These are phyloP conservation scores for Melanchra persicariae DNA, from an alignment of 2,888 invertebrate species.

Conservation along the genomic window DNA sequence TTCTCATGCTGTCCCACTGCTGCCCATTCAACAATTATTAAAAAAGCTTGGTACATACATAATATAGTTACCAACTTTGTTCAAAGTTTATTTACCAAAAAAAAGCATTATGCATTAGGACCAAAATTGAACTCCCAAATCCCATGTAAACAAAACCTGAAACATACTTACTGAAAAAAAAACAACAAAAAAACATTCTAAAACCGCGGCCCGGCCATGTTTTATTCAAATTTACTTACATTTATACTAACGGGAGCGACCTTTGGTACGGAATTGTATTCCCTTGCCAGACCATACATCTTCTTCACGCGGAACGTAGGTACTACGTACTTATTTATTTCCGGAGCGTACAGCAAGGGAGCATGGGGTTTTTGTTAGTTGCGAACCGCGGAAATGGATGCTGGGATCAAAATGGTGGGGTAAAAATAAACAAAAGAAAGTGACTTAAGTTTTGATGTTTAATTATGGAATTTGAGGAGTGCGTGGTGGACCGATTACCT, in stretches of 20 bases:
- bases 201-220: conserved; percentile 79
- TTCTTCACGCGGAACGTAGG: conserved; percentile 84
- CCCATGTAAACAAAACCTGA: conserved; percentile 44
- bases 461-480: too few relatives aligned
- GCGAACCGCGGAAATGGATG: conserved; percentile 20
- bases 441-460: neutral
- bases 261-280: conserved; percentile 89
- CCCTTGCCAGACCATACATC: conserved; percentile 89
- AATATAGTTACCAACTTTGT: too few relatives aligned
- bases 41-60: too few relatives aligned
- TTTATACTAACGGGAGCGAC: conserved; percentile 90
- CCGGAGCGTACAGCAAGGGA: conserved; percentile 72
- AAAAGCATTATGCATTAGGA: too few relatives aligned
- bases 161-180: conserved; percentile 37
- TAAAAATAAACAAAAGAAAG: neutral
- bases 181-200: conserved; percentile 47
- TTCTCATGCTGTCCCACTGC: too few relatives aligned
- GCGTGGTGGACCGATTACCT: too few relatives aligned
- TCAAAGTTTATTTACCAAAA: too few relatives aligned
- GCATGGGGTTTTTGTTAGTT: conserved; percentile 61
- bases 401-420: conserved; percentile 4
- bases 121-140: conserved; percentile 15
- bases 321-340: conserved; percentile 85
- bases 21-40: too few relatives aligned
- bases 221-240: conserved; percentile 91